A percentile compares a stretch with the other conserved stretches of the same genome.
phyloP scores from a whole-genome alignment of 1,140 invertebrate species.

The Coboldia fuscipes region DNA sequence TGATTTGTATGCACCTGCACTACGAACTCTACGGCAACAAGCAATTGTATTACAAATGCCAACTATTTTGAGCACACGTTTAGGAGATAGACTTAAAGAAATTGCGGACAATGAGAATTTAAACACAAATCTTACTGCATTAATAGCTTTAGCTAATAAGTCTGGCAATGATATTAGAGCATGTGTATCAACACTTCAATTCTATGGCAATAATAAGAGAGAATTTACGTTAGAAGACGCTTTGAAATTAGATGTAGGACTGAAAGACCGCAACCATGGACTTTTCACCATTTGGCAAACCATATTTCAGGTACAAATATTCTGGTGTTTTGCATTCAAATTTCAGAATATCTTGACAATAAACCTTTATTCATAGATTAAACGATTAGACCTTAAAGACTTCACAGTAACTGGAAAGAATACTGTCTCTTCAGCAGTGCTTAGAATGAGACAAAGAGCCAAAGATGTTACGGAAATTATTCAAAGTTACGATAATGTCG shows the following conservation, averaged over 20 bases:
- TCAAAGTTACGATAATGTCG: too few species aligned
- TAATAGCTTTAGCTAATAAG: constrained; percentile 57
- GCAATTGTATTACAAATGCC: constrained; percentile 58
- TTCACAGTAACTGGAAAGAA: too few species aligned
- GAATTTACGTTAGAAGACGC: constrained; percentile 38
- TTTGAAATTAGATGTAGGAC: constrained; percentile 45
- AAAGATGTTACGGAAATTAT: too few species aligned
- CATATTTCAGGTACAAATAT: constrained; percentile 53
- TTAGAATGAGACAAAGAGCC: too few species aligned
- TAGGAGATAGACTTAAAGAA: constrained; percentile 42
- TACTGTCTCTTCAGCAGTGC: too few species aligned
- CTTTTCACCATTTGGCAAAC: constrained; percentile 70
- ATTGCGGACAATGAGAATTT: constrained; percentile 45
- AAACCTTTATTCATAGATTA: too few species aligned
- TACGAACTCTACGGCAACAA: constrained; percentile 47
- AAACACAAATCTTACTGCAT: constrained; percentile 42
- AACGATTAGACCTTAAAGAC: too few species aligned
- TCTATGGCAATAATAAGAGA: constrained; percentile 28
- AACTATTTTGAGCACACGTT: constrained; percentile 31
- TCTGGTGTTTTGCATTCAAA: too few species aligned
- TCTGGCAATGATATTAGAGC: constrained; percentile 72
- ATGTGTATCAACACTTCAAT: constrained; percentile 71
- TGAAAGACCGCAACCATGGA: constrained; percentile 70
- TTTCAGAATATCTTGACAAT: too few species aligned
- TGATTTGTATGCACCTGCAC: constrained; percentile 70